Percentiles rank a stretch among this genome's conserved stretches.
phyloP scores from a whole-genome alignment of 1,140 invertebrate genomes.

The Episyrphus balteatus region DNA sequence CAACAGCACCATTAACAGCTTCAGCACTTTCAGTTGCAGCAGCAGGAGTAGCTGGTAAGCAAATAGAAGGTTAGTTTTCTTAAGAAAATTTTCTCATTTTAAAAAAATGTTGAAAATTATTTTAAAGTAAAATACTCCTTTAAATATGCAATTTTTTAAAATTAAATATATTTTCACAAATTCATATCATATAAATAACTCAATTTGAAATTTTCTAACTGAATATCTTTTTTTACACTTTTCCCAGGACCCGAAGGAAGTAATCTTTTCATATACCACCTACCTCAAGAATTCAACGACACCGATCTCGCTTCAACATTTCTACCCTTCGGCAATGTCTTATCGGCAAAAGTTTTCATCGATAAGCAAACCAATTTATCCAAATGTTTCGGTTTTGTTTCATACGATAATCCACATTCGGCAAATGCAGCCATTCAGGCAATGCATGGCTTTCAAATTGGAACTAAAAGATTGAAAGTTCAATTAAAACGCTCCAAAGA shows the following conservation, averaged over 20 bases:
- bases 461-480: slow-evolving; percentile 93
- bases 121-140: too few relatives aligned
- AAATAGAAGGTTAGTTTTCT: slow-evolving; percentile 27
- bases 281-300: slow-evolving; percentile 96
- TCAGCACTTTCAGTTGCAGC: slow-evolving; percentile 26
- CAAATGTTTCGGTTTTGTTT: slow-evolving; percentile 98
- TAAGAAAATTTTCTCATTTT: not conserved
- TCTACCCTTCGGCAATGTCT: slow-evolving; percentile 89
- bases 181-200: not conserved
- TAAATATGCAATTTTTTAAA: not conserved
- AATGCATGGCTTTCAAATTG: slow-evolving; percentile 97
- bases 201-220: not conserved
- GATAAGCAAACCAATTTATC: slow-evolving; percentile 97
- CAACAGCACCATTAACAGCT: slow-evolving; percentile 19
- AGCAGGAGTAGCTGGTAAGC: slow-evolving; percentile 31
- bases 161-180: not conserved
- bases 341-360: slow-evolving; percentile 98
- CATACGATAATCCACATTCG: slow-evolving; percentile 86
- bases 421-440: slow-evolving; percentile 90
- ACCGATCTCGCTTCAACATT: slow-evolving; percentile 90
- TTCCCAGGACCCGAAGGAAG: slow-evolving; percentile 84
- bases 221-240: slow-evolving; percentile 16
- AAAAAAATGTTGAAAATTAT: too few relatives aligned
- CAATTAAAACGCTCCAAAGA: slow-evolving; percentile 95
- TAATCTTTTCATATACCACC: slow-evolving; percentile 98